These are phyloP conservation scores for Alsophila aescularia DNA, from an alignment of 2,888 invertebrate genomes.

Conservation along the genomic window DNA sequence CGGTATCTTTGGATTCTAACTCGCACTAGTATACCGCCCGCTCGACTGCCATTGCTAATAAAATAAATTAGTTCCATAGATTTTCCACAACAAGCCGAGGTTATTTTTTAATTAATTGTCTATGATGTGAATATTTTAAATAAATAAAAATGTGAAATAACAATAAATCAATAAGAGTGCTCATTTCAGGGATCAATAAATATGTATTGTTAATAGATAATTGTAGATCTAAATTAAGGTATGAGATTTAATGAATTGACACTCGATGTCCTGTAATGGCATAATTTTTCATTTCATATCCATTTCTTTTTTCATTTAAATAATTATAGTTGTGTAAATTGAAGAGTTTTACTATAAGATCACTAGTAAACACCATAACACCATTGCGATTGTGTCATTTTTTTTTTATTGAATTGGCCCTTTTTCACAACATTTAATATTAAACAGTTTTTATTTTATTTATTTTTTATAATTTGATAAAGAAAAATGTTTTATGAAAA, in stretches of 20 bases:
- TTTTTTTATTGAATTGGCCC: not conserved
- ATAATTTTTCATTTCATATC: conserved; percentile 13
- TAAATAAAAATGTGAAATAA: conserved; percentile 21
- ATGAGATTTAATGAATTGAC: conserved; percentile 24
- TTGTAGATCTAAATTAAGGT: conserved; percentile 37
- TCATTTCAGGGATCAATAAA: conserved; percentile 69
- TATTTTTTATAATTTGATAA: too few species aligned
- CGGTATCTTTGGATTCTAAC: too few species aligned
- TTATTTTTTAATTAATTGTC: too few species aligned
- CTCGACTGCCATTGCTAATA: too few species aligned
- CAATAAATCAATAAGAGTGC: conserved; percentile 46
- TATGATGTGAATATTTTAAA: not conserved
- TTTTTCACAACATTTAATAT: too few species aligned
- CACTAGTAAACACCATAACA: conserved; percentile 7
- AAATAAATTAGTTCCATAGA: too few species aligned
- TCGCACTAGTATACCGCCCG: too few species aligned
- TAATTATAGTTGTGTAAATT: conserved; percentile 8
- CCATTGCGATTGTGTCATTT: conserved; percentile 16
- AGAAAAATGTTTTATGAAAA: too few species aligned
- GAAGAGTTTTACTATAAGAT: conserved; percentile 14
- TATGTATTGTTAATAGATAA: conserved; percentile 33
- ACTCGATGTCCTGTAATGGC: conserved; percentile 12
- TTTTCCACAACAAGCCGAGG: too few species aligned
- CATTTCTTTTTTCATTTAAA: conserved; percentile 14
- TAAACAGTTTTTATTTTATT: too few species aligned